These are phyloP conservation scores for Drosophila mayri DNA, from an alignment of 1,140 invertebrate genomes.

Conservation along the genomic window DNA sequence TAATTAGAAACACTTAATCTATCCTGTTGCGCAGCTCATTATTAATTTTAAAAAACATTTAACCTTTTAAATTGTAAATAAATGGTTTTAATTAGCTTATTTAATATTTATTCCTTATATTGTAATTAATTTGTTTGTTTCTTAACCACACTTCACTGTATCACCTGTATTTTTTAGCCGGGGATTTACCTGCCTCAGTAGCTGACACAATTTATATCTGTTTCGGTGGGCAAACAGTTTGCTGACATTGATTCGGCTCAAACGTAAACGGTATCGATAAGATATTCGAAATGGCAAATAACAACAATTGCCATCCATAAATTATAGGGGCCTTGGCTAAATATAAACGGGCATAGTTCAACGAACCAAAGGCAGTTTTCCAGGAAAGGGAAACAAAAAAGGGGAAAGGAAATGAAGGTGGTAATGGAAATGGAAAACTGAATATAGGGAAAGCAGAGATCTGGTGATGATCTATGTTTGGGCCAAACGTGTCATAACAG, in stretches of 20 bases:
- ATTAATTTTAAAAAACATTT: not conserved
- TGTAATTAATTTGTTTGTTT: not conserved
- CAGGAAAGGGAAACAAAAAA: not conserved
- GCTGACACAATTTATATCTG: slow-evolving; percentile 17
- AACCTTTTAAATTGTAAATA: not conserved
- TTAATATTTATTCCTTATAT: not conserved
- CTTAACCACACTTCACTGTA: not conserved
- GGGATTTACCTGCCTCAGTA: slow-evolving; percentile 11
- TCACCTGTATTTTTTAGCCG: not conserved
- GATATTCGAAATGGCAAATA: slow-evolving; percentile 42
- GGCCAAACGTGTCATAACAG: slow-evolving; percentile 70
- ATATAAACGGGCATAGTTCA: slow-evolving; percentile 32
- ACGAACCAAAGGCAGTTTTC: slow-evolving; percentile 38
- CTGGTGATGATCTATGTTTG: slow-evolving; percentile 50
- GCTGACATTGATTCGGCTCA: slow-evolving; percentile 27
- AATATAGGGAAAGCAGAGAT: slow-evolving; percentile 11
- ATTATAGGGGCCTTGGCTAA: slow-evolving; percentile 2
- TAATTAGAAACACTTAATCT: not conserved
- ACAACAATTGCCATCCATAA: slow-evolving; percentile 21
- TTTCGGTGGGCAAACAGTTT: slow-evolving; percentile 12
- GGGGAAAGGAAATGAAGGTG: not conserved
- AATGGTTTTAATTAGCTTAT: not conserved
- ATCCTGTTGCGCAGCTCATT: not conserved
- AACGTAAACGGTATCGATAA: slow-evolving; percentile 22
- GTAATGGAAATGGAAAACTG: not conserved